A percentile compares a stretch with the other conserved stretches of the same genome.
Evolutionary conservation across 2,113 vertebrate species (phyloP).

Genomic region (Dicrurus megarhynchus): DNA sequence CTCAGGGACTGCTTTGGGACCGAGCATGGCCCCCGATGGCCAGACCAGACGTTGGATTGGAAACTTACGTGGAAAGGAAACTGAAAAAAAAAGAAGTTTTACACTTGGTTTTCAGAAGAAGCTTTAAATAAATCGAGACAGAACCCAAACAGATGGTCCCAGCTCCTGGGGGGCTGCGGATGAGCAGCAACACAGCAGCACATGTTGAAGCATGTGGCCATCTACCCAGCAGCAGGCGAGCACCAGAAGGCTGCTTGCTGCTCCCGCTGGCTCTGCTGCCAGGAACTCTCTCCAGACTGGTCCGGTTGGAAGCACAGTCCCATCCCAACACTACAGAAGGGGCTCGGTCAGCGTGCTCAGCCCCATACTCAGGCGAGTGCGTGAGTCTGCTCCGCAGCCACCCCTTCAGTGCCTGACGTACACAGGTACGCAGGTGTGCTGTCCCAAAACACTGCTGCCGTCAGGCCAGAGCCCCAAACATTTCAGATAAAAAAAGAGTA

Average conservation of each 20-base stretch:
- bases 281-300: not conserved
- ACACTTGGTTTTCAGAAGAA: not conserved
- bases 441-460: not conserved
- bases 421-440: not conserved
- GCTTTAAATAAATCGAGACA: not conserved
- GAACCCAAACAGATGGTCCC: not conserved
- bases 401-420: not conserved
- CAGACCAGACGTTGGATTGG: not conserved
- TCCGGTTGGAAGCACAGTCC: not conserved
- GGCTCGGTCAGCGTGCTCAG: not conserved
- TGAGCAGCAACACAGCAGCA: not conserved
- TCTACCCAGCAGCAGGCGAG: not conserved
- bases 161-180: not conserved
- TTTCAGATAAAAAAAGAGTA: not conserved
- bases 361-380: accelerated
- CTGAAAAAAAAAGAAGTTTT: not conserved
- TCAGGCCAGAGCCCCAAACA: not conserved
- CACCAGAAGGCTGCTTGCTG: not conserved
- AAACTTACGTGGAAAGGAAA: not conserved
- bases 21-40: accelerated
- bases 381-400: not conserved
- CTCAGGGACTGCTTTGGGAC: not conserved
- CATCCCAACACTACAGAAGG: not conserved
- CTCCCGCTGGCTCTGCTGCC: not conserved
- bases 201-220: not conserved